Conservation (phyloP, 2,113 vertebrate species). For the Brachirus orientalis region DNA sequence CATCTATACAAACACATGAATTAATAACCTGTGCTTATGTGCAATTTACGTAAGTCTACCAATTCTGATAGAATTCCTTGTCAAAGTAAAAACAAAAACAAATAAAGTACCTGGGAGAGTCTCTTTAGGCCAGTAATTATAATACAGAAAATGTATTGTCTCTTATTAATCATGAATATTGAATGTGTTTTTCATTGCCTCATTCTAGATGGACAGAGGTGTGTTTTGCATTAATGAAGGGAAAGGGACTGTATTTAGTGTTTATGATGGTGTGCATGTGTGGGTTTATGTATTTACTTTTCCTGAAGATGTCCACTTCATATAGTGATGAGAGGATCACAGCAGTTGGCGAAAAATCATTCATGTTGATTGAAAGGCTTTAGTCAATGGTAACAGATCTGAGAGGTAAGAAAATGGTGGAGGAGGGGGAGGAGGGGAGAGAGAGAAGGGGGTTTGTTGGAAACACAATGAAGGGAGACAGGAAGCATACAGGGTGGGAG, state of each 20-base stretch:
- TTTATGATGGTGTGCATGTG: too few species aligned
- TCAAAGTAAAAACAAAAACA: too few species aligned
- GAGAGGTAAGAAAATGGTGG: background rate
- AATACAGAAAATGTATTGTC: too few species aligned
- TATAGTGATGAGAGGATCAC: slow-evolving; percentile 12
- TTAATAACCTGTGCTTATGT: too few species aligned
- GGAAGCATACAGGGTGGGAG: slow-evolving; percentile 20
- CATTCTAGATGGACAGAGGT: too few species aligned
- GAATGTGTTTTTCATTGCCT: too few species aligned
- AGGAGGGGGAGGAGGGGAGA: background rate
- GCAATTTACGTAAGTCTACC: background rate
- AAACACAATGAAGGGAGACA: slow-evolving; percentile 22
- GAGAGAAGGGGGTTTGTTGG: background rate
- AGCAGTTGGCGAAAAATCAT: background rate
- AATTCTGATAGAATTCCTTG: background rate
- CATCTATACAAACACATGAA: background rate
- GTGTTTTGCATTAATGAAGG: too few species aligned
- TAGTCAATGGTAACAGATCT: slow-evolving; percentile 5
- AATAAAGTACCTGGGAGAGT: too few species aligned
- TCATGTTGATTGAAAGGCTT: background rate
- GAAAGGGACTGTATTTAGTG: too few species aligned
- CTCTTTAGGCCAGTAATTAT: too few species aligned
- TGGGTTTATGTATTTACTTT: too few species aligned
- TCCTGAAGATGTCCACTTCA: background rate
- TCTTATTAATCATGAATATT: too few species aligned